Percentiles rank a stretch among this genome's conserved stretches.
Evolutionary conservation across 2,888 invertebrate genomes (phyloP).

Genomic region (Dolichomitus sp.): DNA sequence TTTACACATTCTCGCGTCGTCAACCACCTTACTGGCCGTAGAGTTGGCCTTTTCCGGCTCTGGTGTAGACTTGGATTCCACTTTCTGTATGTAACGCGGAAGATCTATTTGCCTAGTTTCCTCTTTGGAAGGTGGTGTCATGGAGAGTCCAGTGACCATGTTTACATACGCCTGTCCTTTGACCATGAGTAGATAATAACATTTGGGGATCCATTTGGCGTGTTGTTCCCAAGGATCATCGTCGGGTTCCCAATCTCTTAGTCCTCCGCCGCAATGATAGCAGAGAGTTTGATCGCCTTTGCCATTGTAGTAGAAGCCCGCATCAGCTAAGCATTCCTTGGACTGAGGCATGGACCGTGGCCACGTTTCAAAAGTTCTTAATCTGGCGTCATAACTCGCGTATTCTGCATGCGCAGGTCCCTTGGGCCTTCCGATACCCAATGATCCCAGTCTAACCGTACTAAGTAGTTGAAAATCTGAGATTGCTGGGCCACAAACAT

Average conservation of each 20-base stretch:
- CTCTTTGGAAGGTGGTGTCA: conserved; percentile 84
- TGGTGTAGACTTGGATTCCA: conserved; percentile 70
- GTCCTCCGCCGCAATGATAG: conserved; percentile 97
- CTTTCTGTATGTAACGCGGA: conserved; percentile 82
- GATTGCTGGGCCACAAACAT: conserved; percentile 83
- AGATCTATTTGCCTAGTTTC: conserved; percentile 82
- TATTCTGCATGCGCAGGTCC: conserved; percentile 91
- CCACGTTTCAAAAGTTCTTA: conserved; percentile 93
- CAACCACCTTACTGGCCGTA: conserved; percentile 71
- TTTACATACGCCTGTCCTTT: conserved; percentile 94
- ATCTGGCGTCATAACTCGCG: conserved; percentile 90
- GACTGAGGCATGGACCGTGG: conserved; percentile 93
- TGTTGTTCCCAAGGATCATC: conserved; percentile 99
- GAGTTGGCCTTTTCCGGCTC: conserved; percentile 28
- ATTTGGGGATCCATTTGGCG: conserved; percentile 96
- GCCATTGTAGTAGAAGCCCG: conserved; percentile 97
- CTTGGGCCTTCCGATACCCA: conserved; percentile 84
- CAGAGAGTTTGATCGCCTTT: conserved; percentile 96
- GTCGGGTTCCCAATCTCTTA: conserved; percentile 96
- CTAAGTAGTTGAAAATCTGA: conserved; percentile 73
- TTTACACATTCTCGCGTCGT: conserved; percentile 92
- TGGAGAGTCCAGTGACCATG: conserved; percentile 88
- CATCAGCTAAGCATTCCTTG: conserved; percentile 93
- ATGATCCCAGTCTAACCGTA: conserved; percentile 78
- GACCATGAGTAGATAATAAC: conserved; percentile 93